phyloP scores from a whole-genome alignment of 2,797 vertebrate species.

The Gorsachius magnificus region DNA sequence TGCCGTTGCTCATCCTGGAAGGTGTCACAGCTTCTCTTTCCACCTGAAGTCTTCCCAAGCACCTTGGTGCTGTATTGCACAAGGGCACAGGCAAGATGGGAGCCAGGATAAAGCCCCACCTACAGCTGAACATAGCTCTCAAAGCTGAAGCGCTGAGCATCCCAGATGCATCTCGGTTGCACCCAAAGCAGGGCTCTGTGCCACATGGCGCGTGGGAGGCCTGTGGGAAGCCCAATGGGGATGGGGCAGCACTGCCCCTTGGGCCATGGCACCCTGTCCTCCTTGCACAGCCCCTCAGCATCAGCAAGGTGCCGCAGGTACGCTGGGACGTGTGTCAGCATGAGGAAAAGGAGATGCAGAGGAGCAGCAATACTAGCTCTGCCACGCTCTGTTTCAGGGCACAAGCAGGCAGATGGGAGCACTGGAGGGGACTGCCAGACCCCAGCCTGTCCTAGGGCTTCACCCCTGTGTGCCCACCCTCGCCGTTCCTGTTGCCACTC shows the following conservation, averaged over 20 bases:
- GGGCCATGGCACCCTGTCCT: not conserved
- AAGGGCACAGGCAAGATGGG: not conserved
- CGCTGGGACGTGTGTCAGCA: not conserved
- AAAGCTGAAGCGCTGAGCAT: not conserved
- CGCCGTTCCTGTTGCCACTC: not conserved
- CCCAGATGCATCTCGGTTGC: not conserved
- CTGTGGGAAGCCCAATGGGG: not conserved
- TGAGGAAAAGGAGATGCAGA: not conserved
- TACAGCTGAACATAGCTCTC: not conserved
- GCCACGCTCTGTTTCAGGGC: not conserved
- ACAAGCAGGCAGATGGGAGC: not conserved
- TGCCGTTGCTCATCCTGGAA: not conserved
- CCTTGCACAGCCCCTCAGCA: not conserved
- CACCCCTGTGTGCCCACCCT: not conserved
- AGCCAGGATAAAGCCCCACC: not conserved
- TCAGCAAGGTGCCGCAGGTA: not conserved
- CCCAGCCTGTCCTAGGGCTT: not conserved
- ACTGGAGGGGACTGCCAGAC: not conserved
- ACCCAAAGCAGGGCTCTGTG: not conserved
- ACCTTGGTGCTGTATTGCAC: not conserved
- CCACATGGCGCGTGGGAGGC: rapidly evolving
- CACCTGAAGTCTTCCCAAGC: not conserved
- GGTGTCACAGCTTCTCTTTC: not conserved
- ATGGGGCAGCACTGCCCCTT: not conserved
- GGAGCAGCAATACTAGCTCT: not conserved